These are phyloP conservation scores for Thunnus thynnus DNA, from an alignment of 2,113 vertebrate genomes.

Conservation along the genomic window DNA sequence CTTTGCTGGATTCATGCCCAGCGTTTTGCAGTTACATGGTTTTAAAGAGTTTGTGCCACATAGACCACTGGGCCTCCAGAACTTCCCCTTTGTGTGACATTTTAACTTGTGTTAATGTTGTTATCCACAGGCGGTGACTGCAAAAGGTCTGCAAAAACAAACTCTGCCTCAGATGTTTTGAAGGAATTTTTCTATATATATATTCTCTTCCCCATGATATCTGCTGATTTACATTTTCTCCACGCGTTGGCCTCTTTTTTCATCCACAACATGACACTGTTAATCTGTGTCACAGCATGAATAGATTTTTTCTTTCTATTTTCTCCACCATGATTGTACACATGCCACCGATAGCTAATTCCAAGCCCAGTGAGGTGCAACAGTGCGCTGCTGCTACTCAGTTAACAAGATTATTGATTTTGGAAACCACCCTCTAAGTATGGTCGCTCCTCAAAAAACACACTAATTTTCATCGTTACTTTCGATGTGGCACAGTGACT, in stretches of 20 bases:
- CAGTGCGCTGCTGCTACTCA: slow-evolving; percentile 46
- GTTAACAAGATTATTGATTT: slow-evolving; percentile 80
- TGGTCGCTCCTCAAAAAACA: slow-evolving; percentile 50
- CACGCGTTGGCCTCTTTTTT: slow-evolving; percentile 7
- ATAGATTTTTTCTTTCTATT: slow-evolving; percentile 57
- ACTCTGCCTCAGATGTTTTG: neutral
- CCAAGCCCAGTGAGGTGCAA: slow-evolving; percentile 59
- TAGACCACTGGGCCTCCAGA: slow-evolving; percentile 10
- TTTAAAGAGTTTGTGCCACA: neutral
- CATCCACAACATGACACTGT: slow-evolving; percentile 42
- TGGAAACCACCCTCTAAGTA: slow-evolving; percentile 57
- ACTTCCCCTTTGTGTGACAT: slow-evolving; percentile 49
- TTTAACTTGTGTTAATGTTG: slow-evolving; percentile 44
- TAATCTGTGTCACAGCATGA: slow-evolving; percentile 54
- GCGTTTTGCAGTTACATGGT: slow-evolving; percentile 15
- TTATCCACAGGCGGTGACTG: slow-evolving; percentile 26
- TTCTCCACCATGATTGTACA: slow-evolving; percentile 35
- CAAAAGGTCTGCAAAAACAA: slow-evolving; percentile 35
- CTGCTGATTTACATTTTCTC: slow-evolving; percentile 43
- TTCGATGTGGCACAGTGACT: slow-evolving; percentile 30
- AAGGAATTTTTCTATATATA: slow-evolving; percentile 4
- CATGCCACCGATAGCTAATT: slow-evolving; percentile 59
- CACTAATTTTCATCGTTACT: slow-evolving; percentile 67
- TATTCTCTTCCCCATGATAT: neutral
- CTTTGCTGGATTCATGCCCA: slow-evolving; percentile 23